These are phyloP conservation scores for Phalanger gymnotis DNA, from an alignment of 2,797 vertebrate species.

Conservation along the genomic window DNA sequence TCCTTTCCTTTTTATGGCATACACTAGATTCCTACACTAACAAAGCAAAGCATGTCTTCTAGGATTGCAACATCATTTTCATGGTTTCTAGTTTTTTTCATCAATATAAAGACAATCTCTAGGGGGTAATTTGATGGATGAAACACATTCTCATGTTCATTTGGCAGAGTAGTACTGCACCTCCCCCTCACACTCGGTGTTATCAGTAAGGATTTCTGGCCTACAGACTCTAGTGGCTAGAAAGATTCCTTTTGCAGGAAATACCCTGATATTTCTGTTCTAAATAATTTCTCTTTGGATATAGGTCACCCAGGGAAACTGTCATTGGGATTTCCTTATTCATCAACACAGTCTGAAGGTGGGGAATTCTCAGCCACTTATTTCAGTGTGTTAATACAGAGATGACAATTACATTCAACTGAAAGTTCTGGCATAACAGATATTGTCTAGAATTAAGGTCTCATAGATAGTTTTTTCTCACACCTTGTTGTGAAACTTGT, in stretches of 20 bases:
- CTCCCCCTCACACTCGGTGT: conserved; percentile 38
- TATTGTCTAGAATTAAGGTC: conserved; percentile 22
- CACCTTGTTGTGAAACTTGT: not conserved
- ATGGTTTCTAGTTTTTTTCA: conserved; percentile 60
- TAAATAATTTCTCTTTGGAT: not conserved
- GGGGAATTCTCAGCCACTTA: no score
- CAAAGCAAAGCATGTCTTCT: not conserved
- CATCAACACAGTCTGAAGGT: not conserved
- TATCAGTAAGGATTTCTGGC: conserved; percentile 11
- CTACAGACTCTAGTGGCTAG: not conserved
- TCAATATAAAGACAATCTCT: conserved; percentile 45
- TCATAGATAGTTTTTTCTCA: not conserved
- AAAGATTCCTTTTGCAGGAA: conserved; percentile 7
- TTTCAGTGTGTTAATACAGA: not conserved
- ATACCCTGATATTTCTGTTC: not conserved
- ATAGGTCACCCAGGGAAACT: not conserved
- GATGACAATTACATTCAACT: conserved; percentile 2
- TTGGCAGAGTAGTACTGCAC: conserved; percentile 31
- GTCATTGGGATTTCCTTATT: not conserved
- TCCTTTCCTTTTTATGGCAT: conserved; percentile 11
- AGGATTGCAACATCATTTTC: conserved; percentile 59
- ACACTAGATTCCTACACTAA: conserved; percentile 11
- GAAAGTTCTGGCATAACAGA: conserved; percentile 18
- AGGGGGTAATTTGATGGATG: not conserved
- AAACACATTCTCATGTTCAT: conserved; percentile 39